Evolutionary conservation across 2,888 invertebrate genomes (phyloP).

Genomic region (Stictocephala bisonia): DNA sequence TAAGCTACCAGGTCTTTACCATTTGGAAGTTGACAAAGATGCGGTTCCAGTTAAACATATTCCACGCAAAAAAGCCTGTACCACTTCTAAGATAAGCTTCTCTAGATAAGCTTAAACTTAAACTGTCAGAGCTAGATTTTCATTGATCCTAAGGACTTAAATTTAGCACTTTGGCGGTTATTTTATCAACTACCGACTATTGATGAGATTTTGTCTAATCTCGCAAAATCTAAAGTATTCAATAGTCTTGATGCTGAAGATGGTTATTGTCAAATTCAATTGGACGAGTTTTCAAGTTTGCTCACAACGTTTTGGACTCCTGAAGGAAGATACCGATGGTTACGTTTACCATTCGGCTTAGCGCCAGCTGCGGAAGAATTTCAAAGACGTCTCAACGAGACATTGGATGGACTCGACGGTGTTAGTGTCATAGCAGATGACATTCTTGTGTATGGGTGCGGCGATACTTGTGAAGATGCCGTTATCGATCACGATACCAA

Average conservation of each 20-base stretch:
- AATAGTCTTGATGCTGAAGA: conserved; percentile 57
- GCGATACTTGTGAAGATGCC: not conserved
- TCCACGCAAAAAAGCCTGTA: not conserved
- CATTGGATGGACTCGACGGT: not conserved
- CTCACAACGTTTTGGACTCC: conserved; percentile 50
- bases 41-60: not conserved
- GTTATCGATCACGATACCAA: not conserved
- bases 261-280: conserved; percentile 57
- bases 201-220: conserved; percentile 30
- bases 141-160: no score
- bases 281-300: not conserved
- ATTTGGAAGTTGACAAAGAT: not conserved
- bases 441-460: conserved; percentile 19
- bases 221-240: conserved; percentile 51
- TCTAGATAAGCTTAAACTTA: not conserved
- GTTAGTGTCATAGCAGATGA: conserved; percentile 44
- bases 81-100: no score
- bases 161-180: no score
- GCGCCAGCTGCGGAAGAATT: not conserved
- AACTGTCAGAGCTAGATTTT: not conserved
- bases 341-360: not conserved
- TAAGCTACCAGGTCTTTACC: not conserved
- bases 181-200: not conserved
- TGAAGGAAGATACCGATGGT: not conserved
- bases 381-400: not conserved